Evolutionary conservation across 2,113 vertebrate species (phyloP).

Genomic region (Alethe diademata): DNA sequence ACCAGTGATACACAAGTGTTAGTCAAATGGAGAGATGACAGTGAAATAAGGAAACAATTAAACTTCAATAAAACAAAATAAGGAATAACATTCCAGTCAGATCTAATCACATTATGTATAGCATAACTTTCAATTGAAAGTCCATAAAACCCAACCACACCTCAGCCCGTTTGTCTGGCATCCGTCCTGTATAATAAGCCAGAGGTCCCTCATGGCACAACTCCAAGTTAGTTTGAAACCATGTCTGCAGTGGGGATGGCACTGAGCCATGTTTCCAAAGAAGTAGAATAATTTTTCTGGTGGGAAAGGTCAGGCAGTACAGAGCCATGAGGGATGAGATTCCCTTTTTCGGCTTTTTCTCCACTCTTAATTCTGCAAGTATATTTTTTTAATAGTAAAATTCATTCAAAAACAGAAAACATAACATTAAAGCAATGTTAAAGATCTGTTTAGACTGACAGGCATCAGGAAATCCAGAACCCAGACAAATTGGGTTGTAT

Average conservation of each 20-base stretch:
- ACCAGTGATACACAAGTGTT: conserved; percentile 37
- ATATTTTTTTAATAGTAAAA: conserved; percentile 42
- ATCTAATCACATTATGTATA: conserved; percentile 69
- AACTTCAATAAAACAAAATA: conserved; percentile 62
- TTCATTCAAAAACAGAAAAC: conserved; percentile 48
- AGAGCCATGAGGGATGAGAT: background rate
- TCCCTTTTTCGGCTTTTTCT: conserved; percentile 18
- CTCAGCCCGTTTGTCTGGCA: conserved; percentile 65
- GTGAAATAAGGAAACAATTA: conserved; percentile 66
- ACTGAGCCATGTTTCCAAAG: conserved; percentile 54
- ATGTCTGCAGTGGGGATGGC: conserved; percentile 48
- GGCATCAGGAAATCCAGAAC: conserved; percentile 1
- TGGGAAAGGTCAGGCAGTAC: conserved; percentile 63
- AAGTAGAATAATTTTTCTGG: conserved; percentile 50
- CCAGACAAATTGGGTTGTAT: conserved; percentile 2
- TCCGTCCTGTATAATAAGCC: conserved; percentile 48
- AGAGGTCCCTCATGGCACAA: conserved; percentile 17
- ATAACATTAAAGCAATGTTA: conserved; percentile 28
- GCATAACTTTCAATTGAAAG: conserved; percentile 62
- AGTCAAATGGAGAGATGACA: conserved; percentile 59
- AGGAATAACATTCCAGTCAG: conserved; percentile 62
- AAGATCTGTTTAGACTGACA: conserved; percentile 27
- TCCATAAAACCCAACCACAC: conserved; percentile 60
- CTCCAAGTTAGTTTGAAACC: conserved; percentile 60
- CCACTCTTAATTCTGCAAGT: background rate